A percentile compares a stretch with the other conserved stretches of the same genome.
Conservation (phyloP, 2,797 vertebrate genomes). For the Micropoecilia bifurca region DNA sequence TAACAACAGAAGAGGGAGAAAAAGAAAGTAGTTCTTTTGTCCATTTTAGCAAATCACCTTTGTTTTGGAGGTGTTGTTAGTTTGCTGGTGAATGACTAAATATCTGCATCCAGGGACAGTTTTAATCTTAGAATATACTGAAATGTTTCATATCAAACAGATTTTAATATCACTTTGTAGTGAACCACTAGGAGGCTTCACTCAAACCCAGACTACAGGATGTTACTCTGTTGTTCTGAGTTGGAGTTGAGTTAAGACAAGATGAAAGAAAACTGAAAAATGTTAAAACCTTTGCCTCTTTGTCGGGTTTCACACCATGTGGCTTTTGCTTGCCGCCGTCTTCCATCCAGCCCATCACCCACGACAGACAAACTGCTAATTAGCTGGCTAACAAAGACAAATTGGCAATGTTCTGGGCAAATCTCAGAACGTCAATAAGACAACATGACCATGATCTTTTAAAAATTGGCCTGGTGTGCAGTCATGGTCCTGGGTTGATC, state of each 20-base stretch:
- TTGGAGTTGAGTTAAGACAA: not conserved
- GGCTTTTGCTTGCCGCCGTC: too few species aligned
- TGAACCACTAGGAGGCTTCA: not conserved
- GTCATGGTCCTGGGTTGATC: too few species aligned
- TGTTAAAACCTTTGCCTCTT: not conserved
- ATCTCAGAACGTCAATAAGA: too few species aligned
- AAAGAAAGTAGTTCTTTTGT: constrained; percentile 11
- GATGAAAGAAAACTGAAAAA: too few species aligned
- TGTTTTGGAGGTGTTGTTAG: constrained; percentile 1
- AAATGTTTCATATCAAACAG: not conserved
- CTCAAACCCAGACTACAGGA: not conserved
- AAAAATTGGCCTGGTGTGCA: too few species aligned
- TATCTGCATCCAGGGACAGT: not conserved
- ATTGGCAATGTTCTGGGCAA: too few species aligned
- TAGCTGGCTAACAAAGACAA: too few species aligned
- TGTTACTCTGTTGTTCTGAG: not conserved
- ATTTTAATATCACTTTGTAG: not conserved
- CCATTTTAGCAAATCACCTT: not conserved
- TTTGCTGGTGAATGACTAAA: not conserved
- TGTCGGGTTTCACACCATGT: not conserved
- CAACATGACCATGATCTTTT: too few species aligned
- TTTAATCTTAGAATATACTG: not conserved
- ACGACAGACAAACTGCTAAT: too few species aligned
- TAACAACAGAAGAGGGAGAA: constrained; percentile 6
- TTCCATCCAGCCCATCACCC: too few species aligned